Percentiles rank a stretch among this genome's conserved stretches.
phyloP scores from a whole-genome alignment of 2,113 vertebrate genomes.

The Nettapus auritus region DNA sequence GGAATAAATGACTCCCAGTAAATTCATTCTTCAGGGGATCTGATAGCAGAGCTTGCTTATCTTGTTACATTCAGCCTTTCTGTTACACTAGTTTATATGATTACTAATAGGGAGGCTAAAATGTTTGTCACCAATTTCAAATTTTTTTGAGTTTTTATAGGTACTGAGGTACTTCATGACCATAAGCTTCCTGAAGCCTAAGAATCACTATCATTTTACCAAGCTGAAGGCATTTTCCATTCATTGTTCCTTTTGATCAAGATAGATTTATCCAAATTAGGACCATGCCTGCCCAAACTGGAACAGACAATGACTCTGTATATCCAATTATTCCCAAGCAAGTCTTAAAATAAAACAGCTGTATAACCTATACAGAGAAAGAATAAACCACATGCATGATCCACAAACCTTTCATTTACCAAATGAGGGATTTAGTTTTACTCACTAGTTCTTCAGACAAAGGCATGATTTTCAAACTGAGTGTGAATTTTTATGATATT shows the following conservation, averaged over 20 bases:
- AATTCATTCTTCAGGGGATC: conserved; percentile 17
- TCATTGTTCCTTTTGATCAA: conserved; percentile 50
- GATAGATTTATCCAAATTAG: conserved; percentile 60
- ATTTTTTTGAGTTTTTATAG: background rate
- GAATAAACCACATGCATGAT: conserved; percentile 32
- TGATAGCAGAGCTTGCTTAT: conserved; percentile 25
- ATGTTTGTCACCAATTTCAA: background rate
- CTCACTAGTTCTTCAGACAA: conserved; percentile 9
- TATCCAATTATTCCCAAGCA: conserved; percentile 61
- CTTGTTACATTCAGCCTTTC: background rate
- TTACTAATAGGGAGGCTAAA: conserved; percentile 14
- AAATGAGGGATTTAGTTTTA: conserved; percentile 32
- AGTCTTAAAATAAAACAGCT: conserved; percentile 69
- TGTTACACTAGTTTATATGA: background rate
- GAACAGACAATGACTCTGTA: conserved; percentile 32
- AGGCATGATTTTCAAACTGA: background rate
- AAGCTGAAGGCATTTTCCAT: conserved; percentile 41
- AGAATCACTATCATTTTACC: conserved; percentile 34
- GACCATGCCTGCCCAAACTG: conserved; percentile 36
- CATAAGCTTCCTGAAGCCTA: background rate
- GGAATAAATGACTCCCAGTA: conserved; percentile 49
- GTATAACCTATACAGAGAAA: conserved; percentile 27
- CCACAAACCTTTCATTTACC: conserved; percentile 15
- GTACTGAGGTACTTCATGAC: background rate
- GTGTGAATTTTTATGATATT: conserved; percentile 24